Evolutionary conservation across 2,797 vertebrate genomes (phyloP), one percentile per base, ranked within the genome.

Genomic region (Orientallactaga sibirica): DNA sequence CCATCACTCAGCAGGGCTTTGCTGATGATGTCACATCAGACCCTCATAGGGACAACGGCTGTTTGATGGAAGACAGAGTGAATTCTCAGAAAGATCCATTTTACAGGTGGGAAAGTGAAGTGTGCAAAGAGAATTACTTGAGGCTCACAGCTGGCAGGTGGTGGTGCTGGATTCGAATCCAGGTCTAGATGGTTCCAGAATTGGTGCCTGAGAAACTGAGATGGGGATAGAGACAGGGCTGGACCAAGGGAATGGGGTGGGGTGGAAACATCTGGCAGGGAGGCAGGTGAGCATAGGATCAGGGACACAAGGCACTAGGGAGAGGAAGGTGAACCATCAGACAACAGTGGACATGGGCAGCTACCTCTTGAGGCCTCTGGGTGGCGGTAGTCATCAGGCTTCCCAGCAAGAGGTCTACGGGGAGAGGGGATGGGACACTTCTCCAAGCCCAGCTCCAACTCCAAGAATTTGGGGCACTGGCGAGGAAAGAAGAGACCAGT

Each of bases 1-100:
- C 73, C 18, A 2, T 62, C 6, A 6, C 0, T 0, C 3, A 19
- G 19, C 0, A 19, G 2, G 5, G 16, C 64, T 77, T 55, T 78
- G 91, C 55, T 37, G 4, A 19, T 62, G 2, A 8, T 0, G 3
- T 5, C 33, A 5, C 20, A 3, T 1, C 1, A 29, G 70, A 1
- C 19, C 48, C 2, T 78, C 25, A 0, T 52, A 41, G 33, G 33
- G 16, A 29, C 41, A 43, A 20, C 1, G 33, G 43, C 62, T 79
- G 71, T 55, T 37, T 3, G 71, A 3, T 5, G 12, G 62, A 18
- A 8, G 61, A 1, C 0, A 67, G 43, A 22, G 37, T 24, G 11
- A 43, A 33, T 18, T 61, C 25, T 75, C 1, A 55, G 29, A 16
- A 20, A 67, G 7, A 22, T 29, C n/a, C 33, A 22, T 58, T 58